Base-by-base conservation (phyloP, 2,888 invertebrate genomes). In the Drosophila nigricruria region DNA sequence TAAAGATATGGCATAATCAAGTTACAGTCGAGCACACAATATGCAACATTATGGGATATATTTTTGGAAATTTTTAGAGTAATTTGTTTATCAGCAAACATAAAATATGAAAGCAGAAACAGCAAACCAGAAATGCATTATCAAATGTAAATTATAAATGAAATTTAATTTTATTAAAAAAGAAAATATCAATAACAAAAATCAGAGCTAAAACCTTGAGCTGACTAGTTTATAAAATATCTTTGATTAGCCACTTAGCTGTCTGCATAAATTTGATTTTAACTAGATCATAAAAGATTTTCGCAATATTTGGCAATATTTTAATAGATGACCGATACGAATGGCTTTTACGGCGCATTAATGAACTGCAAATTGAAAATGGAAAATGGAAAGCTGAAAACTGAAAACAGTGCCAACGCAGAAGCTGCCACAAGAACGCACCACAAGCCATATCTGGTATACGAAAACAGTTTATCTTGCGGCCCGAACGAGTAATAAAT, bases 401-500 rank as follows among this genome's bases (percentile, higher is more conserved):
- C 25, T 25, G 59, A 3, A 25, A 36, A 36, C 12, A 47, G 23
- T 47, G 67, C 38, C 36, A 25, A 27, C 16, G 42, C 25, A 27
- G 34, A 38, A 59, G 58, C 30, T 56, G 72, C 77, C 66, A 54
- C 79, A 79, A 64, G 56, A 58, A 66, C 70, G 58, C 53, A 67
- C 63, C 69, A 43, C 76, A 72, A 61, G 64, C 45, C 79, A 61
- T 73, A 68, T 50, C 63, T 30, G 43, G 25, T 49, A 30, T 68
- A 38, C 70, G 70, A 62, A 59, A 69, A 70, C 59, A 50, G 64
- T 79, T 77, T 79, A 79, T 79, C 79, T 70, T 66, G 71, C 57
- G 59, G 52, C 16, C 60, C 65, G 53, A 65, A 59, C 62, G 47
- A 73, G 81, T 68, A 69, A 82, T 80, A 80, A 80, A 80, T 82